Percentiles rank a stretch among this genome's conserved stretches.
Evolutionary conservation across 2,888 invertebrate species (phyloP).

Genomic region (Chrysina gloriosa): DNA sequence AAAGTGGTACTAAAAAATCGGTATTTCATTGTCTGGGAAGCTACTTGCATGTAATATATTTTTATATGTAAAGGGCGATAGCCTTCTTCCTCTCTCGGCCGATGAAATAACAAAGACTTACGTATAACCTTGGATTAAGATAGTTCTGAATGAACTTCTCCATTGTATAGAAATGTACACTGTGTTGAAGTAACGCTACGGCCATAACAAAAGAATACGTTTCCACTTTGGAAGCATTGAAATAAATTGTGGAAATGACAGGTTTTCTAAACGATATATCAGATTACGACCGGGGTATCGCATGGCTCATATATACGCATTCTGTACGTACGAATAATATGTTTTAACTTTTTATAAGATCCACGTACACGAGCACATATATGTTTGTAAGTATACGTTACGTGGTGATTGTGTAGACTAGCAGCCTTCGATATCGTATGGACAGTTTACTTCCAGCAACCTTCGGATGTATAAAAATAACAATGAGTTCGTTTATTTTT

Average conservation of each 20-base stretch:
- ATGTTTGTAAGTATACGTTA: neutral
- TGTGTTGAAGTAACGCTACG: neutral
- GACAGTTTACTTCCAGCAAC: slow-evolving; percentile 19
- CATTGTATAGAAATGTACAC: neutral
- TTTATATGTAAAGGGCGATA: neutral
- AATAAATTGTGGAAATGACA: slow-evolving; percentile 23
- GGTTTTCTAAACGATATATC: slow-evolving; percentile 15
- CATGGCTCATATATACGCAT: neutral
- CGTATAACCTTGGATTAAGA: neutral
- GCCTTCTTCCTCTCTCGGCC: neutral
- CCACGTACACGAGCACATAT: neutral
- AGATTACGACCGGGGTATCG: slow-evolving; percentile 8
- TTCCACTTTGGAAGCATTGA: neutral
- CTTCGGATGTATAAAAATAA: slow-evolving; percentile 16
- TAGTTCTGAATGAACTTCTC: slow-evolving; percentile 1
- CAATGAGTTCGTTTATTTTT: slow-evolving; percentile 12
- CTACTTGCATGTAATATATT: no score
- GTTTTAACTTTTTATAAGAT: slow-evolving; percentile 8
- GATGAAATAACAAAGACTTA: neutral
- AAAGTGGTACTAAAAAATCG: neutral
- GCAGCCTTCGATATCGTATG: slow-evolving; percentile 23
- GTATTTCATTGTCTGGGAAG: neutral
- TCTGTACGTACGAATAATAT: neutral
- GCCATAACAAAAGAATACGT: slow-evolving; percentile 1
- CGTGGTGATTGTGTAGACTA: slow-evolving; percentile 5